Base-by-base conservation (phyloP, 2,888 invertebrate species). In the Euproctis similis region DNA sequence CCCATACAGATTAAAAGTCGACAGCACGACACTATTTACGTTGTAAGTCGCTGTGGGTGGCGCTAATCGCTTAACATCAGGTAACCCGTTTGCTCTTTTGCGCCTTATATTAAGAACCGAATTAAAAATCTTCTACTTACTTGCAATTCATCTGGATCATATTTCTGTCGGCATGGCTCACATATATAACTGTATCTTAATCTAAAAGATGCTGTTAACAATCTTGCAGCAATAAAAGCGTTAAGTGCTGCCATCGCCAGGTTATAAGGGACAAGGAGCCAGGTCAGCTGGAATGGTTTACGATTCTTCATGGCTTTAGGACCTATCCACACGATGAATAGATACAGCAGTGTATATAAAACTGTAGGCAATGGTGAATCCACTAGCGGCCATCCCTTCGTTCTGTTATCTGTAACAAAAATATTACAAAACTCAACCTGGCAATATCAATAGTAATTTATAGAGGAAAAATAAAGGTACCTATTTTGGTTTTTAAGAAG, bases 111-210 rank as follows among this genome's bases (percentile, higher is more conserved):
- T 7, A 13, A 14, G 4, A 8, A 4, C 1, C 1, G n/a, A n/a
- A n/a, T n/a, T n/a, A n/a, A n/a, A n/a, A n/a, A n/a, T n/a, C n/a
- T n/a, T 16, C 2, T 2, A 63, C 68, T 86, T 81, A 95, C 96
- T 87, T 94, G 91, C 35, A 95, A 61, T 65, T 96, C 94, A 61
- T 93, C 90, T 0, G 92, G 89, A 59, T 93, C 89, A 52, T 91
- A 88, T 24, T 89, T 88, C 48, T 92, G 90, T 39, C 90, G 87
- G 46, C 95, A 93, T 1, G 94, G 93, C 64, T 96, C 93, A 63
- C 97, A 97, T 10, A 93, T 89, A 62, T 93, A 93, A 64, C 92
- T 94, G 64, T 96, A 96, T 37, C 89, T 86, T 34, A 93, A 75
- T 54, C 90, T 87, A 32, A 89, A 89, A 2, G 93, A 90, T 2